These are phyloP conservation scores for Acrobasis consociella DNA, from an alignment of 2,888 invertebrate species.

Conservation along the genomic window DNA sequence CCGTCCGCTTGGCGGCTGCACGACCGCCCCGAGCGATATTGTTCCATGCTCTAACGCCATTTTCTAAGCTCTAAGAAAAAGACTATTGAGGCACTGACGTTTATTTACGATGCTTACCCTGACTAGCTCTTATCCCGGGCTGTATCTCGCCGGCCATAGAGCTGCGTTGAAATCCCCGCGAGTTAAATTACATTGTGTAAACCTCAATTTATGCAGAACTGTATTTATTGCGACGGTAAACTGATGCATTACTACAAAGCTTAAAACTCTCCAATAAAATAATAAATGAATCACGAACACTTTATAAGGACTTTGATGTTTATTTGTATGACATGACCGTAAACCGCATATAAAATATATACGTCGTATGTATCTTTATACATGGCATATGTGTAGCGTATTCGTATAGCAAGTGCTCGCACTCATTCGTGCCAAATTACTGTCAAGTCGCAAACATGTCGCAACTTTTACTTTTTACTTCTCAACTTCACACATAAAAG, in stretches of 20 bases:
- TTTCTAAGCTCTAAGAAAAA: constrained; percentile 67
- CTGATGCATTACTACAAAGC: not conserved
- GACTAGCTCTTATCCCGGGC: constrained; percentile 57
- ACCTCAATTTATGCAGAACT: constrained; percentile 12
- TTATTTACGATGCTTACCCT: constrained; percentile 68
- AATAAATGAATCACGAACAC: not conserved
- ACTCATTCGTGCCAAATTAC: not conserved
- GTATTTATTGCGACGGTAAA: constrained; percentile 11
- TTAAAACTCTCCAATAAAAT: constrained; percentile 2
- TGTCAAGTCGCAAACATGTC: not conserved
- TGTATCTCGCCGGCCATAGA: constrained; percentile 47
- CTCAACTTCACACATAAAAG: not conserved
- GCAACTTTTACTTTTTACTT: constrained; percentile 6
- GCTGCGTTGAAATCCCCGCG: constrained; percentile 32
- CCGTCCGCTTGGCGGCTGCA: constrained; percentile 47
- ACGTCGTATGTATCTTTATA: too few relatives aligned
- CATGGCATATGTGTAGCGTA: too few relatives aligned
- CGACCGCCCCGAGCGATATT: constrained; percentile 68
- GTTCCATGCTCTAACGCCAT: constrained; percentile 67
- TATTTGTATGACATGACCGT: not conserved
- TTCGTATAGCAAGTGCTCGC: not conserved
- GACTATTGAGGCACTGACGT: constrained; percentile 52
- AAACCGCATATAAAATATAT: not conserved
- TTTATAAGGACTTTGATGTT: not conserved
- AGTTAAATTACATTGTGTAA: constrained; percentile 18